Percentiles rank a stretch among this genome's conserved stretches.
phyloP scores from a whole-genome alignment of 2,113 vertebrate genomes.

The Notechis scutatus region DNA sequence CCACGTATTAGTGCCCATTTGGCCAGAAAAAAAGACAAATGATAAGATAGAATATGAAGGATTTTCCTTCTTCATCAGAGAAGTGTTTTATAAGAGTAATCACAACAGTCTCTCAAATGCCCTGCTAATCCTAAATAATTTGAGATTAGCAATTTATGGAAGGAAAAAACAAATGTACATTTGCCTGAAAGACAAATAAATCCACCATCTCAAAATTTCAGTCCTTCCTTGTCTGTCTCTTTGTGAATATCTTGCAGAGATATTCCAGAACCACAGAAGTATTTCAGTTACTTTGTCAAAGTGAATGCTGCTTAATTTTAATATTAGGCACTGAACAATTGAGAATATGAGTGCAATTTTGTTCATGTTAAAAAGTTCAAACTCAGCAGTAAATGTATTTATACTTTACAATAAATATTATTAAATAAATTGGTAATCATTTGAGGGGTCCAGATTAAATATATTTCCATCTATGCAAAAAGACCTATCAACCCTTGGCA shows the following conservation, averaged over 20 bases:
- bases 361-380: not conserved
- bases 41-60: not conserved
- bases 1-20: not conserved
- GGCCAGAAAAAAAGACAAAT: not conserved
- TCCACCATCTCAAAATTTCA: not conserved
- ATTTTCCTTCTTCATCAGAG: not conserved
- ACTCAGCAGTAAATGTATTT: not conserved
- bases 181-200: not conserved
- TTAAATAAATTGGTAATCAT: not conserved
- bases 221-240: not conserved
- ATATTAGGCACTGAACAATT: not conserved
- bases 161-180: not conserved
- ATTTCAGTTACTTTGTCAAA: not conserved
- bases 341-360: not conserved
- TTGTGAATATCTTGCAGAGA: not conserved
- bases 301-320: not conserved
- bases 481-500: not conserved
- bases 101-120: not conserved
- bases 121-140: not conserved
- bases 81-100: not conserved
- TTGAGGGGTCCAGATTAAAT: not conserved
- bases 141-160: not conserved
- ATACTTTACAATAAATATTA: not conserved
- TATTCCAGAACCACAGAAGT: not conserved
- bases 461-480: not conserved